Base-by-base conservation (phyloP, 2,797 vertebrate genomes). In the Psittacula echo region DNA sequence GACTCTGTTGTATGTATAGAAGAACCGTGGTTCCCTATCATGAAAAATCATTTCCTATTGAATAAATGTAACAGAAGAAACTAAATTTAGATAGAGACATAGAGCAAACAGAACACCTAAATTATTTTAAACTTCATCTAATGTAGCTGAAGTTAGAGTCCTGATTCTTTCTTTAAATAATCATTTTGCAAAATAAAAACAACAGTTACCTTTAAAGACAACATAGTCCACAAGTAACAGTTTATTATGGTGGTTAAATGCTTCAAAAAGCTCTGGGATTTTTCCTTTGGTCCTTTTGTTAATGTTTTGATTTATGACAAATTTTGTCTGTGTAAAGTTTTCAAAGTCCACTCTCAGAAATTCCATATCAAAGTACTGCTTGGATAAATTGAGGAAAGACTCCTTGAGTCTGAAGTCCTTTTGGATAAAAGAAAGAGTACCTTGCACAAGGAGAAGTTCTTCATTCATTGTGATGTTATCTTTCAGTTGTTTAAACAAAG, bases 191-290 rank as follows among this genome's bases (percentile, higher is more conserved):
- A 56, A 83, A 68, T 70, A 77, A 76, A 87, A 82, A 2, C 8
- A 89, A 7, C 10, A 23, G 5, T 95, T 97, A 99, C 99, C 99
- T 98, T 98, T 98, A 95, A 99, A 99, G 90, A 98, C 97, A 96
- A 99, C 97, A 30, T 98, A 99, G 95, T 99, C 98, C 87, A 98
- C 97, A 22, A 99, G 96, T 85, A 99, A 96, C 67, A 99, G 95
- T 87, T 98, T 97, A 24, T 97, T 98, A 23, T 96, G 62, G 16
- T 91, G 75, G 75, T 98, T 97, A 64, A 99, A 85, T 27, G 87
- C 78, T 15, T 98, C 98, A 76, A 99, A 94, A 95, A 99, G 95
- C 8, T 98, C 81, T 18, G 90, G 87, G 42, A 99, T 98, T 96
- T 98, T 98, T 45, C 98, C 96, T 47, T 85, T 91, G 1, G 99